phyloP scores from a whole-genome alignment of 2,113 vertebrate species.

The Pionites leucogaster region DNA sequence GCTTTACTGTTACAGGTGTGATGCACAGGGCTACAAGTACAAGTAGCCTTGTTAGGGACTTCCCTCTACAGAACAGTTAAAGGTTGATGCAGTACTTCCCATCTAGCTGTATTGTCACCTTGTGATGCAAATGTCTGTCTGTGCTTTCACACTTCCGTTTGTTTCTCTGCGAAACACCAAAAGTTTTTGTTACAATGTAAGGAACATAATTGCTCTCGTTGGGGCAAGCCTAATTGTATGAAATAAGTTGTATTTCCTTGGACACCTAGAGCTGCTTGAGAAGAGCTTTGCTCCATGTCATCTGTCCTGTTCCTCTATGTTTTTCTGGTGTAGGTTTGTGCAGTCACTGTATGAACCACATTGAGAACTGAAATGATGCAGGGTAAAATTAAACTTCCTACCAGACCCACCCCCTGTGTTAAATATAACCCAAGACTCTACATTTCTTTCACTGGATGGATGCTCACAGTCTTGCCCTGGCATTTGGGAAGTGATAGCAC shows the following conservation, averaged over 20 bases:
- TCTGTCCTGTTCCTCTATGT: not conserved
- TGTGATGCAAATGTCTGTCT: rapidly evolving
- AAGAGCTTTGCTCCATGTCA: not conserved
- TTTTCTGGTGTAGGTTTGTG: not conserved
- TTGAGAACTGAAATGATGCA: not conserved
- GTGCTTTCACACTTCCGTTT: not conserved
- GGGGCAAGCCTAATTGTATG: not conserved
- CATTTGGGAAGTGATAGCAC: not conserved
- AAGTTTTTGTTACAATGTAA: rapidly evolving
- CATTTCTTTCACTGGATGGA: not conserved
- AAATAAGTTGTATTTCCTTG: not conserved
- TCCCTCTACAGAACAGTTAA: rapidly evolving
- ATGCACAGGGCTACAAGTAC: rapidly evolving
- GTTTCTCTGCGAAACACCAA: not conserved
- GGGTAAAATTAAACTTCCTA: not conserved
- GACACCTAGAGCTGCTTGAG: not conserved
- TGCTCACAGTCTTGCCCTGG: not conserved
- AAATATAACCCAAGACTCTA: not conserved
- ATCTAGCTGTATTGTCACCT: not conserved
- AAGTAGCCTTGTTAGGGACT: not conserved
- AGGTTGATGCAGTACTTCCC: not conserved
- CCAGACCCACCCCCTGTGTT: rapidly evolving
- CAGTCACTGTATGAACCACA: not conserved
- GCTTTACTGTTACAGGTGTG: rapidly evolving
- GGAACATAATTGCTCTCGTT: not conserved